Conservation (phyloP, 2,113 vertebrate species). For the Felis catus region DNA sequence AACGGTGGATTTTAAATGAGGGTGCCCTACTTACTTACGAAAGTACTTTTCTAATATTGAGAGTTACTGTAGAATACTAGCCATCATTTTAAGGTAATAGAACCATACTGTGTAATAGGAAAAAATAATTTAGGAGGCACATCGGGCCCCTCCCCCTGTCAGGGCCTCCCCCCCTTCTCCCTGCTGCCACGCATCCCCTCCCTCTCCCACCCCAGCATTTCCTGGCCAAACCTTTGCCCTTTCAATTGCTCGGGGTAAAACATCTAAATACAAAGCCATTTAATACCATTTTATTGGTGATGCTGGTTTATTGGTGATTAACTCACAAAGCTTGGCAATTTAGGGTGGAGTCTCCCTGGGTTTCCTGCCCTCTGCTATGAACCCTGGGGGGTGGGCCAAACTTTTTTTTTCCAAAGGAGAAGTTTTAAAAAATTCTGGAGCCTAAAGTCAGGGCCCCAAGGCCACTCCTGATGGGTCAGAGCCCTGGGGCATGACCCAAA, state of each 20-base stretch:
- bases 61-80: neutral
- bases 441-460: neutral
- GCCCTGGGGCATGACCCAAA: neutral
- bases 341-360: neutral
- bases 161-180: too few relatives aligned
- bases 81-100: slow-evolving; percentile 1
- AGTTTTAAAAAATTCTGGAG: neutral
- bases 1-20: slow-evolving; percentile 28
- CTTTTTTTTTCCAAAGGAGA: neutral
- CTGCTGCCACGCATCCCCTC: too few relatives aligned
- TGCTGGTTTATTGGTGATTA: neutral
- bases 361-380: neutral
- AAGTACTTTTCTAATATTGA: slow-evolving; percentile 33
- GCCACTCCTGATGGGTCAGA: neutral
- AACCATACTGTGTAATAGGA: neutral
- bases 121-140: neutral
- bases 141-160: neutral
- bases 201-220: neutral
- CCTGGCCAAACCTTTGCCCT: neutral
- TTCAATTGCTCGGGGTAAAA: neutral
- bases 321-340: neutral
- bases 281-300: neutral
- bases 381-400: neutral
- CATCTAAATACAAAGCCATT: neutral
- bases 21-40: slow-evolving; percentile 7